Evolutionary conservation across 2,888 invertebrate genomes (phyloP), one percentile per base, ranked within the genome.

Genomic region (Eupithecia inturbata): DNA sequence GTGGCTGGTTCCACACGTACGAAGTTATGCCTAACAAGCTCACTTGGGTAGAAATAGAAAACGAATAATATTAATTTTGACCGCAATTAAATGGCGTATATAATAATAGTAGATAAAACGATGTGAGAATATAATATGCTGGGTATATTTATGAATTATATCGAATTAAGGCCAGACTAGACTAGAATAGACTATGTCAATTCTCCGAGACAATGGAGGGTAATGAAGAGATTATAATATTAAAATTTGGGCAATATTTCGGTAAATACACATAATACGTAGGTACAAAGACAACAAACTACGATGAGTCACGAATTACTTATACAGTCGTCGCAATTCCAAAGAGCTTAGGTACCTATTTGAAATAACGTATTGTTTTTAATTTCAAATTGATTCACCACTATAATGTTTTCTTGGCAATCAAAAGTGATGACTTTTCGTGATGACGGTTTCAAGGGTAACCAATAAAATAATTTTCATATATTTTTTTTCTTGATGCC

Each of bases 1-100:
- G 89, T 95, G 28, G 94, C n/a, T 95, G 95, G 95, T 95, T 4
- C 3, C 9, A 95, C 92, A 95, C 95, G 90, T 95, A 95, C 95
- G 94, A 92, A 82, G 85, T 82, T 26, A 89, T 87, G 87, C 89
- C 89, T 91, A 89, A 85, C 85, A 87, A 88, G 89, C 91, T 91
- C 87, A 83, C 85, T 85, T 82, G 60, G 68, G 67, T 67, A 70
- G 81, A 85, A 84, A 80, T 89, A 89, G 88, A 91, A 91, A 89
- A 92, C 88, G 89, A 89, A 85, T 84, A 81, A 81, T 69, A 41
- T 28, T 74, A 79, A 74, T 78, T 82, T 81, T 80, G 79, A 80
- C 81, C 82, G 70, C 72, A 72, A 71, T 76, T 74, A 70, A 76
- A 72, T 49, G 71, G 70, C 68, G 67, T 74, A 77, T 77, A 82